Evolutionary conservation across 92 coral and sea anemone genomes (phyloP), one percentile per base, ranked within the genome.

Genomic region (Anthopleura xanthogrammica): DNA sequence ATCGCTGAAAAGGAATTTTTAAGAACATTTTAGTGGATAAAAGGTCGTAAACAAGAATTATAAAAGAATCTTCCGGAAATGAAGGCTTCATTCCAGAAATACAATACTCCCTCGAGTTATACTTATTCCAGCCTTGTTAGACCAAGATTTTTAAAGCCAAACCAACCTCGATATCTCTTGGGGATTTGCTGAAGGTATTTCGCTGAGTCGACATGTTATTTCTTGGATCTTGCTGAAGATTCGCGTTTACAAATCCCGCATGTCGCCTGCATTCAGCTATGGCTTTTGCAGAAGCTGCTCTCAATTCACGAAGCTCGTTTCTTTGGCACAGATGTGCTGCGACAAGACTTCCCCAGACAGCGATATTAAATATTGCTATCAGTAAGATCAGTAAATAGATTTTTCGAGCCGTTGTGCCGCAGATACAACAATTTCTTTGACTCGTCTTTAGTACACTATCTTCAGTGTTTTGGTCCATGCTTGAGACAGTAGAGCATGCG

Each of bases 11-110:
- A 68, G 46, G 29, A 68, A 68, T 17, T 6, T 64, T 64, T 3
- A 12, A 23, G 16, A 68, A 12, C 14, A 43, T 7, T 24, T 36
- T 20, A 36, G 42, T 68, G 16, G 22, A n/a, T 16, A 36, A 68
- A 68, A 24, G 36, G 74, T 68, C 74, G 74, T 68, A 68, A 68
- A 68, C 74, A 68, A 68, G 74, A 68, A 68, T 1, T 24, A 36
- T 36, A 11, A 29, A 16, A 12, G 41, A 23, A n/a, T 68, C 5
- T 68, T 68, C 74, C 24, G 74, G 74, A 68, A 68, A 68, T 68
- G 29, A 14, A 68, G 42, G 12, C 42, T 68, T 0, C 42, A 12
- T 29, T 13, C 42, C 16, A 3, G 74, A 68, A 68, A 68, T 68
- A 29, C 36, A 68, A 68, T 24, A 68, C 41, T 36, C 16, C 3